A percentile compares a stretch with the other conserved stretches of the same genome.
These are phyloP conservation scores for Eristalinus sepulchralis DNA, from an alignment of 2,888 invertebrate species.

Conservation along the genomic window DNA sequence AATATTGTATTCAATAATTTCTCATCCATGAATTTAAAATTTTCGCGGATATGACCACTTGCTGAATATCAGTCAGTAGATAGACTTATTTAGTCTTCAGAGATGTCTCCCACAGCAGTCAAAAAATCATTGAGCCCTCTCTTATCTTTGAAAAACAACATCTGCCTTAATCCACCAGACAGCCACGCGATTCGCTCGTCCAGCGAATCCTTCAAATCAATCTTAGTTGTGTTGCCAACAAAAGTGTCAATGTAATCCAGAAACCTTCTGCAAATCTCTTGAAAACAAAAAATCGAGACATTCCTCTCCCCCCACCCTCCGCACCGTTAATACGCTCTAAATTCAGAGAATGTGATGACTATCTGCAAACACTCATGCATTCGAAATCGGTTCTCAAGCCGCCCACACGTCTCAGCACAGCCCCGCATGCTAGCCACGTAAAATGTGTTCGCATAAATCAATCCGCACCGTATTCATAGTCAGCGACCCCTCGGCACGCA, in stretches of 20 bases:
- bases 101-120: too few species aligned
- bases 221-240: background rate
- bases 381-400: background rate
- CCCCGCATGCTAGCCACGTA: constrained; percentile 28
- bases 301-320: background rate
- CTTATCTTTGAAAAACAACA: too few species aligned
- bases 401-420: background rate
- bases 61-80: too few species aligned
- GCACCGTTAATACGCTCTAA: background rate
- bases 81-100: too few species aligned
- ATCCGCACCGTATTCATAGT: constrained; percentile 27
- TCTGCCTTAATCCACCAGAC: background rate
- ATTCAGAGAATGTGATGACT: background rate
- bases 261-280: background rate
- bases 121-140: too few species aligned
- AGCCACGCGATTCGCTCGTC: too few species aligned
- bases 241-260: background rate
- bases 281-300: background rate
- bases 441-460: constrained; percentile 47
- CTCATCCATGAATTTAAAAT: too few species aligned
- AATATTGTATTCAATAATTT: too few species aligned
- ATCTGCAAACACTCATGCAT: background rate
- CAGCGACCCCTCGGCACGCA: background rate
- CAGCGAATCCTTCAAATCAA: background rate
- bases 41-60: too few species aligned